Percentiles rank a stretch among this genome's conserved stretches.
phyloP scores from a whole-genome alignment of 2,113 vertebrate species.

The Paratilapia polleni region DNA sequence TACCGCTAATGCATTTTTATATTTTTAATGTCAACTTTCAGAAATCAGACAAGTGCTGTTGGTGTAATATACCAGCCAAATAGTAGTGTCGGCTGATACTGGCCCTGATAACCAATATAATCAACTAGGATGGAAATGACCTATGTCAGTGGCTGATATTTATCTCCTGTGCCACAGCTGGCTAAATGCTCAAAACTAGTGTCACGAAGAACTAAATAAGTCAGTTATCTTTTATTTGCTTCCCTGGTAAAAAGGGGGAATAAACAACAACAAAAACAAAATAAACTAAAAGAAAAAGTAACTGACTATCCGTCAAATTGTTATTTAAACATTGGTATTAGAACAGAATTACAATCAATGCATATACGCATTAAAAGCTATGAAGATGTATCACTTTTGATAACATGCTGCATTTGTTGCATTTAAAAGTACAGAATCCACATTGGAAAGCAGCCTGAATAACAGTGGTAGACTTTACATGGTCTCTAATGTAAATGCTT shows the following conservation, averaged over 20 bases:
- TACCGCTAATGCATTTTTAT: neutral
- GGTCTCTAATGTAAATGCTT: neutral
- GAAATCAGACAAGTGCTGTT: no score
- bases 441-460: neutral
- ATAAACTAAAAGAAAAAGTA: no score
- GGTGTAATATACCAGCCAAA: no score
- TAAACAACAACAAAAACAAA: neutral
- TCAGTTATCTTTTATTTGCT: neutral
- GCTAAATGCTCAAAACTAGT: neutral
- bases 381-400: neutral
- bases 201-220: neutral
- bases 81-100: no score
- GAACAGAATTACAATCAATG: neutral
- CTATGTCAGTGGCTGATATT: neutral
- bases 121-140: no score
- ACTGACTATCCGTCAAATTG: neutral
- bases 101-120: no score
- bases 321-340: neutral
- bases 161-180: neutral
- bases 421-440: neutral
- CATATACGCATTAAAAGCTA: neutral
- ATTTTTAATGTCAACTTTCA: neutral
- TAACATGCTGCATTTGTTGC: neutral
- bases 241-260: neutral
- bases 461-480: neutral